phyloP scores from a whole-genome alignment of 2,888 invertebrate species.

The Thelaira solivaga region DNA sequence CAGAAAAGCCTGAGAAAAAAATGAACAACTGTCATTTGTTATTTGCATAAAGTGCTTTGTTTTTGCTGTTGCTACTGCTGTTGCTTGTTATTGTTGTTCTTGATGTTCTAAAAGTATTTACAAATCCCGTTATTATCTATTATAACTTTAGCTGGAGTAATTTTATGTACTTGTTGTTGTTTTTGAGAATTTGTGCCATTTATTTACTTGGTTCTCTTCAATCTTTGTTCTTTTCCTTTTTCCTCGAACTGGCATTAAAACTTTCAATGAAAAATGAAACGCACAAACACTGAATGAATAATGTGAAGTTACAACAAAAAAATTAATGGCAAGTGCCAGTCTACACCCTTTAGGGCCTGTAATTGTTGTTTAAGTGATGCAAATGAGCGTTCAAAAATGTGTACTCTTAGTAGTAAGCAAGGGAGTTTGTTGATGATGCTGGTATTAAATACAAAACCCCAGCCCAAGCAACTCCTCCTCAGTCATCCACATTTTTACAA shows the following conservation, averaged over 20 bases:
- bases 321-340: conserved; percentile 55
- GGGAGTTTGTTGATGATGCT: conserved; percentile 4
- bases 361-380: conserved; percentile 64
- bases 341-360: conserved; percentile 61
- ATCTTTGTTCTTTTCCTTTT: neutral
- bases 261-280: conserved; percentile 17
- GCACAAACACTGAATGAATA: neutral
- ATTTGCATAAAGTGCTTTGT: conserved; percentile 27
- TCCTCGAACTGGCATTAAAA: neutral
- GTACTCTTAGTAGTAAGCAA: neutral
- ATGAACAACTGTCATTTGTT: conserved; percentile 46
- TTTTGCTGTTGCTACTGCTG: conserved; percentile 1
- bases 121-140: conserved; percentile 33
- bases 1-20: conserved; percentile 13
- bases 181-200: conserved; percentile 41
- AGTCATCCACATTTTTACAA: no score
- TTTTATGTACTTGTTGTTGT: conserved; percentile 31
- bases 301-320: conserved; percentile 3
- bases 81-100: conserved; percentile 3
- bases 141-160: conserved; percentile 30
- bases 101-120: no score
- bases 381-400: conserved; percentile 58
- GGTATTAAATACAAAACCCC: no score
- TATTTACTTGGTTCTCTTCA: conserved; percentile 1
- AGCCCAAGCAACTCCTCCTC: no score